Evolutionary conservation across 2,113 vertebrate genomes (phyloP), one percentile per base, ranked within the genome.

Genomic region (Psilopogon haemacephalus): DNA sequence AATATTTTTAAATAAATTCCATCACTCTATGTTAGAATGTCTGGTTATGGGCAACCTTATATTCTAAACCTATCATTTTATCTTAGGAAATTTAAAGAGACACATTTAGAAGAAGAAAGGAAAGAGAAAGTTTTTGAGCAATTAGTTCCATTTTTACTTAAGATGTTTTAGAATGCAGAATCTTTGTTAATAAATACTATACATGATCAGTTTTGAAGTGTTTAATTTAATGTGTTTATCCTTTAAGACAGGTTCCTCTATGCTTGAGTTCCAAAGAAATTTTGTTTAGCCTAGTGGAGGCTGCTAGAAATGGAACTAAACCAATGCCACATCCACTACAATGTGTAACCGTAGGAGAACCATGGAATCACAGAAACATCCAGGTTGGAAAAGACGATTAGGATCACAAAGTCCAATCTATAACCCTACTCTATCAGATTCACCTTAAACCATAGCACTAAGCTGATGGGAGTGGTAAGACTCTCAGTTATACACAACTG

Each of bases 51-150:
- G 74, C 84, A 97, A 90, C 56, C 84, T 90, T 97, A 82, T 76
- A 93, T 91, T 95, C 54, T 71, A 73, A 89, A 84, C 0, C 0
- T 91, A 87, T 74, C 84, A 63, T 90, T 94, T 96, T 92, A 84
- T 95, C 85, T 94, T 90, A 96, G 95, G 93, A 96, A 96, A 96
- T 95, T 94, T 92, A 81, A 96, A 94, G 93, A 94, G 95, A 93
- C 88, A 62, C 2, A 0, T 78, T 83, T 80, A 12, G 73, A 92
- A 84, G 87, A 95, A 67, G 30, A 26, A 75, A 95, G 80, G 87
- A 87, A 95, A 94, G 76, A 85, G 86, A 95, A 94, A 86, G 50
- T 3, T 95, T 97, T 91, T 88, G 24, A 94, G 62, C 69, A 93
- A 93, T 94, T 91, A 92, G 46, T 87, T 83, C 84, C 48, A 52